Evolutionary conservation across 2,888 invertebrate species (phyloP), one percentile per base, ranked within the genome.

Genomic region (Drosophila niveifrons): DNA sequence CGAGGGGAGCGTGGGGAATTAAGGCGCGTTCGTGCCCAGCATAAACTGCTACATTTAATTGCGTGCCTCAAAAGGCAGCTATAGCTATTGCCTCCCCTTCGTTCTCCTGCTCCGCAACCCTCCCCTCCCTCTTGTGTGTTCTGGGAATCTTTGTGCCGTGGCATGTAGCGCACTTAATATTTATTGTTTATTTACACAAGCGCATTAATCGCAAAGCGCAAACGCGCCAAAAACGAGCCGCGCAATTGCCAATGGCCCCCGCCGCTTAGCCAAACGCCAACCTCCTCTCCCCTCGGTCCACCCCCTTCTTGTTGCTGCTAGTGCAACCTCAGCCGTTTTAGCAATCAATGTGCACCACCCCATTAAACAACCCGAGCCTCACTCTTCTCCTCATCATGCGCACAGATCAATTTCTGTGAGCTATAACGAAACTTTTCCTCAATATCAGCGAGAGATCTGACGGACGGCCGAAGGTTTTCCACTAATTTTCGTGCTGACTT

Each of bases 141-240:
- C 79, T 79, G 75, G 61, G 75, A 75, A 79, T 73, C 71, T 71
- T 53, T 73, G 59, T 63, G 67, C 72, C 69, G 68, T 72, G 80
- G 80, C 78, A 64, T 82, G 78, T 75, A 82, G 75, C 80, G 70
- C 80, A 88, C 86, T 82, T 85, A 88, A 87, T 83, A 86, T 88
- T 88, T 88, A 79, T 81, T 88, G 89, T 88, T 88, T 88, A 86
- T 88, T 88, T 88, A 88, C 81, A 88, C 75, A 80, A 89, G 85
- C 89, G 86, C 72, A 81, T 79, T 84, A 85, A 88, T 81, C 88
- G 86, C 82, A 69, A 86, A 82, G 81, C 75, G 83, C 88, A 88
- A 85, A 88, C 81, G 83, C 88, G 83, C 82, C 77, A 84, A 84
- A 87, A 84, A 75, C 79, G 71, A 86, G 72, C 69, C 73, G 76